A percentile compares a stretch with the other conserved stretches of the same genome.
These are phyloP conservation scores for Galago senegalensis DNA, from an alignment of 2,797 vertebrate genomes.

Conservation along the genomic window DNA sequence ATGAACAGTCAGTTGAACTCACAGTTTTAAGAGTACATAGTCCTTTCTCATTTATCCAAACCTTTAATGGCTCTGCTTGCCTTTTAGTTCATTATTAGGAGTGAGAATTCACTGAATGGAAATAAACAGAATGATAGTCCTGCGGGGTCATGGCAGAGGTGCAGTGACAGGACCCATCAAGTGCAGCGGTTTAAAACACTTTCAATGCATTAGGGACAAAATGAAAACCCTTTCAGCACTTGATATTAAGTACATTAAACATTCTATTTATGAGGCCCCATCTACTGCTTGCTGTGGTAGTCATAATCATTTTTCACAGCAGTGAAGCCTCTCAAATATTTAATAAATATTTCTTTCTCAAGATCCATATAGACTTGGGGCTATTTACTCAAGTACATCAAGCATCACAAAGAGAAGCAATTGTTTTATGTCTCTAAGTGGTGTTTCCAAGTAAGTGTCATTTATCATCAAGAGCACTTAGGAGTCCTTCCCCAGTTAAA, in stretches of 20 bases:
- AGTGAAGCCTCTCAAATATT: slow-evolving; percentile 63
- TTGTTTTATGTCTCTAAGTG: slow-evolving; percentile 61
- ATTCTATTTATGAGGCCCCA: slow-evolving; percentile 51
- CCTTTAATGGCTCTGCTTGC: neutral
- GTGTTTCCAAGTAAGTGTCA: slow-evolving; percentile 45
- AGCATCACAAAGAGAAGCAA: slow-evolving; percentile 60
- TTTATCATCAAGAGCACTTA: slow-evolving; percentile 41
- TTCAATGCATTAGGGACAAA: slow-evolving; percentile 70
- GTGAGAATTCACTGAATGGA: slow-evolving; percentile 17
- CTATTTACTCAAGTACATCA: slow-evolving; percentile 78
- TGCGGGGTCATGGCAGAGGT: neutral
- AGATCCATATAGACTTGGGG: slow-evolving; percentile 70
- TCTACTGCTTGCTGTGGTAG: slow-evolving; percentile 15
- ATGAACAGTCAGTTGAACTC: slow-evolving; percentile 53
- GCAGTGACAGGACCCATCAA: slow-evolving; percentile 41
- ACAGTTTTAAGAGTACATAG: slow-evolving; percentile 35
- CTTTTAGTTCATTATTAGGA: slow-evolving; percentile 70
- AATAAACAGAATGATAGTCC: slow-evolving; percentile 45
- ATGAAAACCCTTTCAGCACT: slow-evolving; percentile 76
- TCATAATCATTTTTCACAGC: slow-evolving; percentile 74
- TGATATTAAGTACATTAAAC: slow-evolving; percentile 71
- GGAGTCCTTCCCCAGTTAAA: neutral
- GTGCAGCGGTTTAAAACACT: slow-evolving; percentile 65
- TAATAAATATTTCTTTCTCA: slow-evolving; percentile 78
- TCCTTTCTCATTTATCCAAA: slow-evolving; percentile 61